Conservation (phyloP, 2,888 invertebrate species). For the Heliconius aoede region DNA sequence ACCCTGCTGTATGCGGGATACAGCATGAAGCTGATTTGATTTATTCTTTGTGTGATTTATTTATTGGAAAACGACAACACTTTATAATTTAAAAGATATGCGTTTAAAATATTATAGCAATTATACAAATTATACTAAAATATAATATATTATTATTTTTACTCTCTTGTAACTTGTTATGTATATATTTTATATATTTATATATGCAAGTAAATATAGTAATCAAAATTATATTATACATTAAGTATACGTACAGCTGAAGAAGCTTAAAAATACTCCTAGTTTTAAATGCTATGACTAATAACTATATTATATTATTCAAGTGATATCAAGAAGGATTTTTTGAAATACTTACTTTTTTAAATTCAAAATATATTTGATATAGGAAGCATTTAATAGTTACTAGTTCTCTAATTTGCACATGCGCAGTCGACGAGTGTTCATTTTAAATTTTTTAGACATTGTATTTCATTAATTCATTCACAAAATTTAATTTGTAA, state of each 20-base stretch:
- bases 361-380: neutral
- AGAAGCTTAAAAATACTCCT: slow-evolving; percentile 58
- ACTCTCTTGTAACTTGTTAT: neutral
- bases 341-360: neutral
- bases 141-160: neutral
- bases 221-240: slow-evolving; percentile 21
- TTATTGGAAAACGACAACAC: slow-evolving; percentile 11
- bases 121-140: neutral
- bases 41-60: slow-evolving; percentile 44
- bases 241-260: slow-evolving; percentile 31
- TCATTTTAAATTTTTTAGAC: slow-evolving; percentile 58
- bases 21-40: too few species aligned
- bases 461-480: slow-evolving; percentile 16
- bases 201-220: too few species aligned
- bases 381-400: slow-evolving; percentile 63
- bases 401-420: slow-evolving; percentile 58
- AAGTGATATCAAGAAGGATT: slow-evolving; percentile 7
- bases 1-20: too few species aligned
- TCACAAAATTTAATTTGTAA: slow-evolving; percentile 7
- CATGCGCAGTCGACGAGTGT: slow-evolving; percentile 75
- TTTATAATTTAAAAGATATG: neutral
- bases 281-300: slow-evolving; percentile 36
- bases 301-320: slow-evolving; percentile 40
- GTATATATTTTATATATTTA: slow-evolving; percentile 14
- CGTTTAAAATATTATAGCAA: neutral